These are phyloP conservation scores for Botia almorhae DNA, from an alignment of 2,797 vertebrate species.

Conservation along the genomic window DNA sequence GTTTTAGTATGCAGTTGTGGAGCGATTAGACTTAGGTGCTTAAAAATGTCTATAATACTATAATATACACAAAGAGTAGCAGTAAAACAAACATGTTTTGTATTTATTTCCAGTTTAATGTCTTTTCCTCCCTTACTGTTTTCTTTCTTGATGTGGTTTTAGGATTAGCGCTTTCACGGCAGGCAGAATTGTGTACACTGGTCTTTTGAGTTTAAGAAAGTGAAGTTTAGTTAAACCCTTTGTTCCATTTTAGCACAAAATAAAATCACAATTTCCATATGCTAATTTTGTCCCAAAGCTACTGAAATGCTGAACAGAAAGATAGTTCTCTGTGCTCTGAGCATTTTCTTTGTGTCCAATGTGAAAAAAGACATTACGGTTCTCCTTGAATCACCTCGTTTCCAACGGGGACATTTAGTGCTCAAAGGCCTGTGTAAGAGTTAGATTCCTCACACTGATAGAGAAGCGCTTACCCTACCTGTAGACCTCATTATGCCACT, in stretches of 20 bases:
- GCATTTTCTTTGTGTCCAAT: constrained; percentile 74
- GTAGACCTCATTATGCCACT: constrained; percentile 15
- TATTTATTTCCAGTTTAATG: background rate
- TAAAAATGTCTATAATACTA: background rate
- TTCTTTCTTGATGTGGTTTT: background rate
- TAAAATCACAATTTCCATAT: constrained; percentile 24
- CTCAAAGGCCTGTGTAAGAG: constrained; percentile 69
- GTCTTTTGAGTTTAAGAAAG: background rate
- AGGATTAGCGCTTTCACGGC: background rate
- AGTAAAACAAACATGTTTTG: background rate
- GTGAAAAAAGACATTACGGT: constrained; percentile 74
- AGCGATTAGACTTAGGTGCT: background rate
- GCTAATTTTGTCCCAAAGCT: constrained; percentile 66
- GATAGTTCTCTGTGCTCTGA: constrained; percentile 73
- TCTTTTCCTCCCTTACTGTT: background rate
- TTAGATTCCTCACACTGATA: constrained; percentile 26
- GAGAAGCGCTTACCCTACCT: constrained; percentile 18
- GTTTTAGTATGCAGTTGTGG: background rate
- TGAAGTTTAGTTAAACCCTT: background rate
- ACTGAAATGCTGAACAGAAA: constrained; percentile 64
- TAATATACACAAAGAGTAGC: background rate
- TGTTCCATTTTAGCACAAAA: background rate
- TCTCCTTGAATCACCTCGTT: constrained; percentile 64
- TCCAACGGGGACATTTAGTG: constrained; percentile 61
- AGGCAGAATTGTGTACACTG: background rate